Evolutionary conservation across 2,113 vertebrate species (phyloP).

Genomic region (Cynopterus brachyotis): DNA sequence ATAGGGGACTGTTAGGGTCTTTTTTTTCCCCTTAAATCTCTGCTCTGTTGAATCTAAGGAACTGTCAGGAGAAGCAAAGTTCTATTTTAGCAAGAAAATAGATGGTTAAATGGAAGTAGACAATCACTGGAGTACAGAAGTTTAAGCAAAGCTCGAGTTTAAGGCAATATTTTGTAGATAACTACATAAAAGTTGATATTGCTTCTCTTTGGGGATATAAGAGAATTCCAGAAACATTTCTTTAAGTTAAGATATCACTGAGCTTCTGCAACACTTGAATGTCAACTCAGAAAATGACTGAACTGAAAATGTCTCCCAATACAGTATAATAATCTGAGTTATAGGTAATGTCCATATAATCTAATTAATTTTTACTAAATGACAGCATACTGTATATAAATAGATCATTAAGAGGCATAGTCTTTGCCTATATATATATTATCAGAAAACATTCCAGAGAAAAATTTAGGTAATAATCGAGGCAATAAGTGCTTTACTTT

Average conservation of each 20-base stretch:
- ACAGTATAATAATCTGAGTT: neutral
- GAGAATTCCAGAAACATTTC: neutral
- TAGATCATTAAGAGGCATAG: neutral
- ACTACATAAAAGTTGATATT: neutral
- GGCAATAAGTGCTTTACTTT: neutral
- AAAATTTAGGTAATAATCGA: neutral
- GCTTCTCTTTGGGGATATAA: neutral
- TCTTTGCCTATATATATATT: neutral
- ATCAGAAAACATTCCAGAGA: neutral
- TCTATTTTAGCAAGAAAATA: neutral
- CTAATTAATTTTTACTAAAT: conserved; percentile 23
- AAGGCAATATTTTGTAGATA: neutral
- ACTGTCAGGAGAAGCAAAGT: neutral
- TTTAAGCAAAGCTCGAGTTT: neutral
- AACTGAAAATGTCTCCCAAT: neutral
- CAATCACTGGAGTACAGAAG: neutral
- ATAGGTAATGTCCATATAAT: neutral
- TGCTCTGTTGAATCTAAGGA: neutral
- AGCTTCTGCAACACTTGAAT: neutral
- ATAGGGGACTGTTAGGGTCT: neutral
- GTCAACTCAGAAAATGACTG: neutral
- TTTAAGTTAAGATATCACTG: neutral
- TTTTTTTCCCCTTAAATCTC: neutral
- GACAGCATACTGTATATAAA: neutral
- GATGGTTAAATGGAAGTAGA: neutral